Conservation (phyloP, 2,797 vertebrate species). For the Scolopax bukidnonensis region DNA sequence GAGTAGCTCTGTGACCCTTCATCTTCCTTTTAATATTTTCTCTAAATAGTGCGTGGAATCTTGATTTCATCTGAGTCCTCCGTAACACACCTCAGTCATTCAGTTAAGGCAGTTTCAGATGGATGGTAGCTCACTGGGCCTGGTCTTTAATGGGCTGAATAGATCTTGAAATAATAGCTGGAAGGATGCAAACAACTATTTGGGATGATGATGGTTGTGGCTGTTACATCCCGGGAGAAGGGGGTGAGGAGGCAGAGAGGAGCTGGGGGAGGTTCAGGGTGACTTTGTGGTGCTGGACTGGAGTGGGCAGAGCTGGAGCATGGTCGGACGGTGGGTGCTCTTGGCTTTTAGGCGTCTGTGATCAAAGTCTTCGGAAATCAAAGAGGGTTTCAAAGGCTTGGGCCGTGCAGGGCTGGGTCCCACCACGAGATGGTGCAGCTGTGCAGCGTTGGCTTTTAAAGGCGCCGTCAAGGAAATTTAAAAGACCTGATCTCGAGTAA, state of each 20-base stretch:
- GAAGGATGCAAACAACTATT: not conserved
- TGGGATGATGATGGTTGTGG: not conserved
- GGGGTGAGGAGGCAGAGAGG: not conserved
- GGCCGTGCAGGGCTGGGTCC: not conserved
- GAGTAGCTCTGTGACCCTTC: not conserved
- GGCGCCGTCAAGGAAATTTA: not conserved
- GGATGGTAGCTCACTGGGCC: not conserved
- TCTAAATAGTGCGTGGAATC: not conserved
- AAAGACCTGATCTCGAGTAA: accelerated
- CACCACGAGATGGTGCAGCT: conserved; percentile 65
- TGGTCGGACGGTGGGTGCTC: accelerated
- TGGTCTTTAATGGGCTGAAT: not conserved
- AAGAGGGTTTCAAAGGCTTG: not conserved
- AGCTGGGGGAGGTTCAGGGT: not conserved
- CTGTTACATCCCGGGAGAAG: not conserved
- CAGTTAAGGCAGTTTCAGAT: not conserved
- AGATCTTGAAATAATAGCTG: not conserved
- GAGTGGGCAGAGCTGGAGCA: not conserved
- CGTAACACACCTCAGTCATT: not conserved
- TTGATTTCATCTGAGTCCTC: not conserved
- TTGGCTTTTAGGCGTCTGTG: accelerated
- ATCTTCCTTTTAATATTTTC: not conserved
- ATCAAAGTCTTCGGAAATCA: accelerated
- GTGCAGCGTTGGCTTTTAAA: conserved; percentile 20
- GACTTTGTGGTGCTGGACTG: not conserved